Conservation (phyloP, 2,797 vertebrate species). For the Helicolenus hilgendorfi region DNA sequence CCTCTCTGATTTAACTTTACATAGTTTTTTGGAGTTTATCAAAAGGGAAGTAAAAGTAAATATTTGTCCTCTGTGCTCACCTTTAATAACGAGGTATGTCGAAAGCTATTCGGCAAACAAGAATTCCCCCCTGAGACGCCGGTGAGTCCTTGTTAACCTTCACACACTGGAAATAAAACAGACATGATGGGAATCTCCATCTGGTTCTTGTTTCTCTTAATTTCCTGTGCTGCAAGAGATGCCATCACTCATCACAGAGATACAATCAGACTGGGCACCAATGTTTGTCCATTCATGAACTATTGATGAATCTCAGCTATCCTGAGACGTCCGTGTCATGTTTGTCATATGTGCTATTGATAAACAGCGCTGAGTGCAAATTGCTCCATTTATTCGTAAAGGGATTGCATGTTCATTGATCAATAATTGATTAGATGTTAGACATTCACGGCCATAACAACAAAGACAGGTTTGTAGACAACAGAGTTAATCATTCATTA, state of each 20-base stretch:
- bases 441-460: constrained; percentile 5
- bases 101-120: not conserved
- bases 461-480: constrained; percentile 3
- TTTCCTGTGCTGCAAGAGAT: constrained; percentile 68
- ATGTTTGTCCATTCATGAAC: constrained; percentile 70
- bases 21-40: not conserved
- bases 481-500: constrained; percentile 2
- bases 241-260: constrained; percentile 56
- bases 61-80: not conserved
- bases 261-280: constrained; percentile 53
- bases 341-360: constrained; percentile 66
- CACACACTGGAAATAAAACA: constrained; percentile 24
- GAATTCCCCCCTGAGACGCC: constrained; percentile 16
- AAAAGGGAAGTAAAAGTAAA: constrained; percentile 4
- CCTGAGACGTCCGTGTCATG: constrained; percentile 34
- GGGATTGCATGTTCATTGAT: constrained; percentile 47
- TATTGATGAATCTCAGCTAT: constrained; percentile 68
- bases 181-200: constrained; percentile 48
- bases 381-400: constrained; percentile 56
- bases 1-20: constrained; percentile 14
- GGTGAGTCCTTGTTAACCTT: constrained; percentile 38
- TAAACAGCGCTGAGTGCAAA: constrained; percentile 48
- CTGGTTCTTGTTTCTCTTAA: constrained; percentile 63
- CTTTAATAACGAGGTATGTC: not conserved
- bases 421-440: constrained; percentile 62